Conservation (phyloP, 2,113 vertebrate genomes). For the Brachionichthys hirsutus region DNA sequence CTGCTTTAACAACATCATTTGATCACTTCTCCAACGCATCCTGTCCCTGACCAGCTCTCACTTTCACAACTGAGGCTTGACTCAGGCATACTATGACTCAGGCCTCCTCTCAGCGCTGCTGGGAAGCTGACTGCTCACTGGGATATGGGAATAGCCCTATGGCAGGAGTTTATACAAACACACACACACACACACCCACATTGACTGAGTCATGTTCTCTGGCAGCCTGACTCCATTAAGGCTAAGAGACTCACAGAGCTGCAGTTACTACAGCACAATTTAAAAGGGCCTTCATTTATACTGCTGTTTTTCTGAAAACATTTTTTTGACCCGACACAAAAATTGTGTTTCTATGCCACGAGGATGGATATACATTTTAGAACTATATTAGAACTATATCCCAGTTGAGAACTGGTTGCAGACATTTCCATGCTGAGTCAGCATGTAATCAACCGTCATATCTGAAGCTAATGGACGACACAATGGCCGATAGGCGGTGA, state of each 20-base stretch:
- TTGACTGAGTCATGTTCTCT: slow-evolving; percentile 27
- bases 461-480: no score
- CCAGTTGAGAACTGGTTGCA: no score
- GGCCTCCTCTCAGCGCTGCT: slow-evolving; percentile 36
- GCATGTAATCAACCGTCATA: no score
- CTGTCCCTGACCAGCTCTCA: neutral
- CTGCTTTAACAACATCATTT: neutral
- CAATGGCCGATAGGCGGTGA: no score
- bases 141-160: slow-evolving; percentile 23
- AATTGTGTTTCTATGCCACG: no score
- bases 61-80: slow-evolving; percentile 6
- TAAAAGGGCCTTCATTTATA: neutral
- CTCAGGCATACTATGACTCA: neutral
- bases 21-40: slow-evolving; percentile 25
- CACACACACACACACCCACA: neutral
- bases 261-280: no score
- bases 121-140: slow-evolving; percentile 39
- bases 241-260: neutral
- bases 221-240: slow-evolving; percentile 2
- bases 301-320: no score
- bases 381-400: no score
- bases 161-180: neutral
- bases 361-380: no score
- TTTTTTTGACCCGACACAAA: no score
- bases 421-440: no score